These are phyloP conservation scores for Phaedon cochleariae DNA, from an alignment of 2,888 invertebrate species.

Conservation along the genomic window DNA sequence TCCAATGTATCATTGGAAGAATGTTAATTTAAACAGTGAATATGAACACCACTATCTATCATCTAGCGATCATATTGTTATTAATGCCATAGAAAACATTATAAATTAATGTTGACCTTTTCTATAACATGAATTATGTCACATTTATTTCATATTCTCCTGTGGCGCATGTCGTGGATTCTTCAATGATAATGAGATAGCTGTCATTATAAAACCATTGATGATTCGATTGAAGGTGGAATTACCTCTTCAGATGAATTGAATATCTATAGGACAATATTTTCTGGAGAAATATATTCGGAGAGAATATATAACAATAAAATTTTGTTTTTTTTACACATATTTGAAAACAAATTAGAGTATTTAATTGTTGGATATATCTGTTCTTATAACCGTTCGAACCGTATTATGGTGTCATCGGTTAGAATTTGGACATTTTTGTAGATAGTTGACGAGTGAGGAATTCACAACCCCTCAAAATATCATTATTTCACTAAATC, in stretches of 20 bases:
- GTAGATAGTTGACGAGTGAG: no score
- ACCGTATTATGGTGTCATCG: no score
- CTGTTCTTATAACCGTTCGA: no score
- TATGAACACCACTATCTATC: constrained; percentile 16
- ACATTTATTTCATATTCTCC: constrained; percentile 15
- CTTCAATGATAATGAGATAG: constrained; percentile 4
- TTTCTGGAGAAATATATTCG: no score
- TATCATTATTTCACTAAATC: no score
- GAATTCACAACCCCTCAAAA: no score
- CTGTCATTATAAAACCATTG: background rate
- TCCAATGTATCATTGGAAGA: constrained; percentile 16
- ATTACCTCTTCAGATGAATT: background rate
- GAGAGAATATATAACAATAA: no score
- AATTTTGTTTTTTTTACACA: no score
- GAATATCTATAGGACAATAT: no score
- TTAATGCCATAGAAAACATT: constrained; percentile 6
- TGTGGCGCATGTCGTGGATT: background rate
- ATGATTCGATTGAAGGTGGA: background rate
- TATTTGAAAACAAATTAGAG: no score
- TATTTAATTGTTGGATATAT: no score
- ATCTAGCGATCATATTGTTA: constrained; percentile 13
- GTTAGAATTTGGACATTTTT: no score
- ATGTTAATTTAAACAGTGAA: constrained; percentile 19
- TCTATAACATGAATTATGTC: constrained; percentile 13
- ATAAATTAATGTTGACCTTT: constrained; percentile 19